Percentiles rank a stretch among this genome's conserved stretches.
Conservation (phyloP, 2,888 invertebrate species). For the Dolichomitus sp. region DNA sequence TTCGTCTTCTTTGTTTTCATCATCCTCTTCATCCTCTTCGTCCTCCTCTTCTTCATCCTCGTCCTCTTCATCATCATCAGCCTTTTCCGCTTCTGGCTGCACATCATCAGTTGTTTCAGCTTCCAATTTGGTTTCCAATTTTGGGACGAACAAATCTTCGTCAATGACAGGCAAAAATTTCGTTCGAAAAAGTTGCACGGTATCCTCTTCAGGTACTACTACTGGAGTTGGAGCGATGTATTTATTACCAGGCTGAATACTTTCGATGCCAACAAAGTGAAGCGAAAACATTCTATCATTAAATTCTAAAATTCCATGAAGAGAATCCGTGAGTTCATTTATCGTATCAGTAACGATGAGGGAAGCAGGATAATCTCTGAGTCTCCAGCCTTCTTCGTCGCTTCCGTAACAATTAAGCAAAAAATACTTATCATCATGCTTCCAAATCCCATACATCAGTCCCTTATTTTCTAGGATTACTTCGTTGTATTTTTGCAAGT, state of each 20-base stretch:
- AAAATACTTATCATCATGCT: slow-evolving; percentile 72
- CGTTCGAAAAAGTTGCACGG: slow-evolving; percentile 72
- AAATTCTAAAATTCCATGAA: slow-evolving; percentile 79
- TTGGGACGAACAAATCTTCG: slow-evolving; percentile 73
- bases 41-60: slow-evolving; percentile 45
- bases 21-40: slow-evolving; percentile 63
- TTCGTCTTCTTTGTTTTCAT: slow-evolving; percentile 56
- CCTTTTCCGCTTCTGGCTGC: not conserved
- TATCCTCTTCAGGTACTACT: slow-evolving; percentile 63
- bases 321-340: slow-evolving; percentile 76
- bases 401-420: slow-evolving; percentile 83
- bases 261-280: slow-evolving; percentile 76
- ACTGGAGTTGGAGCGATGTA: slow-evolving; percentile 62
- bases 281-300: slow-evolving; percentile 77
- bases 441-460: slow-evolving; percentile 80
- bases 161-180: slow-evolving; percentile 81
- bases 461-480: slow-evolving; percentile 79
- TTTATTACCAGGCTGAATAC: slow-evolving; percentile 75
- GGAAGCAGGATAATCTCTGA: slow-evolving; percentile 73
- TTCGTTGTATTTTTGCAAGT: slow-evolving; percentile 77
- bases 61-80: slow-evolving; percentile 51
- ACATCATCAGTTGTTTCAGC: slow-evolving; percentile 29
- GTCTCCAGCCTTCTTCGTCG: slow-evolving; percentile 79
- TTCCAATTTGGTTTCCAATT: slow-evolving; percentile 23
- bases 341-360: slow-evolving; percentile 76